Conservation (phyloP, 1,140 invertebrate species). For the Cyphomyrmex costatus region DNA sequence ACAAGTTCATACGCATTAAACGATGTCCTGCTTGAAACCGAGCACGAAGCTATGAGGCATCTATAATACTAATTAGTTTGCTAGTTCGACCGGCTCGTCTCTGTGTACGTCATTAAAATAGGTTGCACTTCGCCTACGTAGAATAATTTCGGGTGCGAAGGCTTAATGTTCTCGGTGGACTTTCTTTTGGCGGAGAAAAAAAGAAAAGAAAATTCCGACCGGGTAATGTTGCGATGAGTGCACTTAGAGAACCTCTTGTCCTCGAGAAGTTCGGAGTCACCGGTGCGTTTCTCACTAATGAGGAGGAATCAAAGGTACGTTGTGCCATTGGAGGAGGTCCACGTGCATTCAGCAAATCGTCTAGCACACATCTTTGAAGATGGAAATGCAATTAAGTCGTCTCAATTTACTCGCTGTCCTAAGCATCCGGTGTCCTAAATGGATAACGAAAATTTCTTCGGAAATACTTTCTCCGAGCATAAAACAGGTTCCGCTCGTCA, state of each 20-base stretch:
- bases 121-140: constrained; percentile 22
- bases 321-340: constrained; percentile 72
- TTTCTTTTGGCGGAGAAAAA: constrained; percentile 24
- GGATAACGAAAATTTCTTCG: constrained; percentile 9
- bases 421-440: constrained; percentile 58
- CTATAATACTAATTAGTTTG: constrained; percentile 29
- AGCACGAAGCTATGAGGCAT: background rate
- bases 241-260: constrained; percentile 47
- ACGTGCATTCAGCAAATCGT: constrained; percentile 44
- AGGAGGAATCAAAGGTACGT: constrained; percentile 81
- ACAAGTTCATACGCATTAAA: background rate
- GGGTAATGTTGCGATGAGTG: background rate
- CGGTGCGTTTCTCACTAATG: constrained; percentile 81
- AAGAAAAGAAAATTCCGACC: background rate
- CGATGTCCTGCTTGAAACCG: too few relatives aligned
- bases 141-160: constrained; percentile 57
- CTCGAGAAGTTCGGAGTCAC: constrained; percentile 68
- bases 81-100: background rate
- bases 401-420: constrained; percentile 42
- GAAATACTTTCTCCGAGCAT: background rate
- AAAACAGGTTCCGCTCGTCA: background rate
- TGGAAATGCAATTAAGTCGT: constrained; percentile 77
- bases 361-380: constrained; percentile 82
- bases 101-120: constrained; percentile 37
- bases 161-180: constrained; percentile 5